phyloP scores from a whole-genome alignment of 1,140 invertebrate genomes.

The Vollenhovia emeryi region DNA sequence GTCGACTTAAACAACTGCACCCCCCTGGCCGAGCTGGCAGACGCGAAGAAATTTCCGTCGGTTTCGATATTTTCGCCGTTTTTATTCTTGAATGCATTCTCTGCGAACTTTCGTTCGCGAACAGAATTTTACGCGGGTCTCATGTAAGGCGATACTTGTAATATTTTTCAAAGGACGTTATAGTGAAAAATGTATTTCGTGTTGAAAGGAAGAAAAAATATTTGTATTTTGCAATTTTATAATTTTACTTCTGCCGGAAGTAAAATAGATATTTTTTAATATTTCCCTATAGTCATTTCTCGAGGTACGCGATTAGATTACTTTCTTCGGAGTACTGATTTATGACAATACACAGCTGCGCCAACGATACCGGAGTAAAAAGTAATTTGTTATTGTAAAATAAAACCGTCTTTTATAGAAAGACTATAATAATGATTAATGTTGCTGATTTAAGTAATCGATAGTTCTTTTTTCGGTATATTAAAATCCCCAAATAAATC shows the following conservation, averaged over 20 bases:
- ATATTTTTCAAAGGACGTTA: not conserved
- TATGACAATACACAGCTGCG: not conserved
- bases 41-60: not conserved
- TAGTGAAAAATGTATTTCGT: not conserved
- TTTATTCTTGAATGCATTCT: slow-evolving; percentile 27
- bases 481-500: not conserved
- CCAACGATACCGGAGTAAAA: not conserved
- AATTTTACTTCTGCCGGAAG: not conserved
- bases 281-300: not conserved
- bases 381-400: not conserved
- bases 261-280: not conserved
- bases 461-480: not conserved
- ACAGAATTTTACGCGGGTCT: not conserved
- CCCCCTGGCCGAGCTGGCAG: slow-evolving; percentile 49
- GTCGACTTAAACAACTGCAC: slow-evolving; percentile 63
- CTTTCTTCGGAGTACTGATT: not conserved
- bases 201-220: not conserved
- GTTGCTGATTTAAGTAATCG: not conserved
- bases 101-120: not conserved
- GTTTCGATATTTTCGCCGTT: slow-evolving; percentile 20
- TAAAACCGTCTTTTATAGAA: not conserved
- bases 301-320: not conserved
- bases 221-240: not conserved
- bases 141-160: slow-evolving; percentile 13
- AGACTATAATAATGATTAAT: not conserved